Percentiles rank a stretch among this genome's conserved stretches.
Conservation (phyloP, 2,888 invertebrate species). For the Oxyteleia sp. region DNA sequence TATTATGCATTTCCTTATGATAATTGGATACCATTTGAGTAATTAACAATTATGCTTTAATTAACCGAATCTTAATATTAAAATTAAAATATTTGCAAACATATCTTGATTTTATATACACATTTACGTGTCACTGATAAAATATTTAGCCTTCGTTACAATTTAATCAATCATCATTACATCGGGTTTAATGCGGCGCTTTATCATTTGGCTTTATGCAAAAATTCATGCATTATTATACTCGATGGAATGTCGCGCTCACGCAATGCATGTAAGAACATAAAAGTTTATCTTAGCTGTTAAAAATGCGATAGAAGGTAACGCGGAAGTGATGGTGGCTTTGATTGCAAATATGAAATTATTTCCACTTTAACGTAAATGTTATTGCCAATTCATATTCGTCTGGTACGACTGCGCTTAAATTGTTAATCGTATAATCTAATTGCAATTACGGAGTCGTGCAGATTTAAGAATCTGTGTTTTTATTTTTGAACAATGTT, state of each 20-base stretch:
- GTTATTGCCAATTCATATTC: slow-evolving; percentile 32
- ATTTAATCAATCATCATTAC: slow-evolving; percentile 46
- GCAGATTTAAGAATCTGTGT: too few species aligned
- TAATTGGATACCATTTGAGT: too few species aligned
- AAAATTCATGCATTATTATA: slow-evolving; percentile 48
- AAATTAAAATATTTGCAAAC: too few species aligned
- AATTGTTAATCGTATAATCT: background rate
- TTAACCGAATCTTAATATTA: too few species aligned
- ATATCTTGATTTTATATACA: too few species aligned
- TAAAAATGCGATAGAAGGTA: slow-evolving; percentile 17
- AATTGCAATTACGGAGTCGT: too few species aligned
- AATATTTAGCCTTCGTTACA: slow-evolving; percentile 35
- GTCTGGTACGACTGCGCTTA: background rate
- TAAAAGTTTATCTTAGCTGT: slow-evolving; percentile 44
- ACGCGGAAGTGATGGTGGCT: slow-evolving; percentile 27
- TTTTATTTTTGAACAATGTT: too few species aligned
- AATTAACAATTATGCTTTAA: too few species aligned
- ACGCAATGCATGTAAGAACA: slow-evolving; percentile 38
- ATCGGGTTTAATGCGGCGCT: slow-evolving; percentile 20
- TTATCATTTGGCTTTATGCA: slow-evolving; percentile 47
- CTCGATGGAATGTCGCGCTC: slow-evolving; percentile 27
- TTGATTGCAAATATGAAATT: slow-evolving; percentile 37
- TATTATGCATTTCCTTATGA: too few species aligned
- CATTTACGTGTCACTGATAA: slow-evolving; percentile 15
- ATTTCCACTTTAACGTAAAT: slow-evolving; percentile 32